Conservation (phyloP, 2,888 invertebrate genomes). For the Phyllotreta cruciferae region DNA sequence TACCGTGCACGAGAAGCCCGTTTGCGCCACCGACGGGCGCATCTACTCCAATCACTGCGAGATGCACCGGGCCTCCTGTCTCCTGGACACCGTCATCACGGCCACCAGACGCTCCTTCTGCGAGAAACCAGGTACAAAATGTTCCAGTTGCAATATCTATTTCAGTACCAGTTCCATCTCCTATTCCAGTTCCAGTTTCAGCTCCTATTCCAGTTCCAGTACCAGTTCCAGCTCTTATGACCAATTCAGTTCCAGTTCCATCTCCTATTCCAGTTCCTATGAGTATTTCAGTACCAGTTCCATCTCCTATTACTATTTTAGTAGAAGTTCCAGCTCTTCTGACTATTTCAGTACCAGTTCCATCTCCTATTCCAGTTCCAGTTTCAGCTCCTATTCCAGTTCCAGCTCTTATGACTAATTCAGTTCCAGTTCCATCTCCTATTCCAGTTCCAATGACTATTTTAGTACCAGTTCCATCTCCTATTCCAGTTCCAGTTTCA, state of each 20-base stretch:
- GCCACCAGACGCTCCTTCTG: constrained; percentile 65
- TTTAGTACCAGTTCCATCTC: not conserved
- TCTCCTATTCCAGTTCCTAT: too few relatives aligned
- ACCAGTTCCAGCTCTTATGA: too few relatives aligned
- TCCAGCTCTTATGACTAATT: too few relatives aligned
- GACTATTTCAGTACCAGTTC: too few relatives aligned
- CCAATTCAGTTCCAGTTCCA: too few relatives aligned
- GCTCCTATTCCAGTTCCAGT: not conserved
- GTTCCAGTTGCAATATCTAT: not conserved
- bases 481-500: not conserved
- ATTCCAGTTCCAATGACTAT: not conserved
- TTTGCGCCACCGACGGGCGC: constrained; percentile 73
- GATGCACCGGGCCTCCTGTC: constrained; percentile 69
- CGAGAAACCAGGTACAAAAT: constrained; percentile 57
- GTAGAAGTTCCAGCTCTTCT: too few relatives aligned
- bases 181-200: not conserved
- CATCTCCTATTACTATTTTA: too few relatives aligned
- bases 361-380: too few relatives aligned
- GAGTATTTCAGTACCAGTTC: too few relatives aligned
- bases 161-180: not conserved
- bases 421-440: too few relatives aligned
- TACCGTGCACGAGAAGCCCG: constrained; percentile 66
- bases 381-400: too few relatives aligned
- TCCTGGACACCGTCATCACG: constrained; percentile 63
- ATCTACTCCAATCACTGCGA: constrained; percentile 74